phyloP scores from a whole-genome alignment of 2,888 invertebrate genomes.

The Hirtodrosophila cameraria region DNA sequence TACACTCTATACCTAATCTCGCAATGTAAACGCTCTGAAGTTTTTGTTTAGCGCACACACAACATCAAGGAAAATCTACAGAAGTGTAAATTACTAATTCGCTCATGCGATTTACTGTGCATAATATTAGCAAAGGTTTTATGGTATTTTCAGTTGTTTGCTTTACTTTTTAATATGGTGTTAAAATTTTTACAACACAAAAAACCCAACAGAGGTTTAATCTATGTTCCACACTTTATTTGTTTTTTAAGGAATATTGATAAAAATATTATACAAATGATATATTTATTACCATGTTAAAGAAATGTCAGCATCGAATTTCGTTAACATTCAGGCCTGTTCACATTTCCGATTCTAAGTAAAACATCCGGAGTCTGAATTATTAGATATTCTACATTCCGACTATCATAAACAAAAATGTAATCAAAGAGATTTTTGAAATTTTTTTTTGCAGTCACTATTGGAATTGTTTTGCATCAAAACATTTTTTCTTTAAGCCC shows the following conservation, averaged over 20 bases:
- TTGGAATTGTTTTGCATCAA: no score
- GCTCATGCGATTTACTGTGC: conserved; percentile 4
- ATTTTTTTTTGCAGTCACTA: no score
- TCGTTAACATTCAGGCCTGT: no score
- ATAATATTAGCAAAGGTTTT: conserved; percentile 9
- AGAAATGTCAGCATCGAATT: no score
- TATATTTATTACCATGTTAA: no score
- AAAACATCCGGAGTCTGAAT: no score
- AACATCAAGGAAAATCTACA: conserved; percentile 7
- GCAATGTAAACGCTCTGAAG: conserved; percentile 21
- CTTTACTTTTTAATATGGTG: conserved; percentile 38
- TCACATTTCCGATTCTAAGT: no score
- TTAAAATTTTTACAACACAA: conserved; percentile 30
- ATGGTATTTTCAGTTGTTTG: conserved; percentile 21
- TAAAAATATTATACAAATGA: background rate
- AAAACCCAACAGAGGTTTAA: conserved; percentile 4
- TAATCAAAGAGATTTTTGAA: no score
- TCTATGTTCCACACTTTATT: background rate
- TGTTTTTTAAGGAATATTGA: background rate
- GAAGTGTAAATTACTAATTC: conserved; percentile 27
- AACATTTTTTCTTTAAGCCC: no score
- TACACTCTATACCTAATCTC: conserved; percentile 2
- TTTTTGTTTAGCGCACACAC: conserved; percentile 17
- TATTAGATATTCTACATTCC: no score
- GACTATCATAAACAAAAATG: no score